Evolutionary conservation across 2,113 vertebrate species (phyloP), one percentile per base, ranked within the genome.

Genomic region (Hystrix cristata): DNA sequence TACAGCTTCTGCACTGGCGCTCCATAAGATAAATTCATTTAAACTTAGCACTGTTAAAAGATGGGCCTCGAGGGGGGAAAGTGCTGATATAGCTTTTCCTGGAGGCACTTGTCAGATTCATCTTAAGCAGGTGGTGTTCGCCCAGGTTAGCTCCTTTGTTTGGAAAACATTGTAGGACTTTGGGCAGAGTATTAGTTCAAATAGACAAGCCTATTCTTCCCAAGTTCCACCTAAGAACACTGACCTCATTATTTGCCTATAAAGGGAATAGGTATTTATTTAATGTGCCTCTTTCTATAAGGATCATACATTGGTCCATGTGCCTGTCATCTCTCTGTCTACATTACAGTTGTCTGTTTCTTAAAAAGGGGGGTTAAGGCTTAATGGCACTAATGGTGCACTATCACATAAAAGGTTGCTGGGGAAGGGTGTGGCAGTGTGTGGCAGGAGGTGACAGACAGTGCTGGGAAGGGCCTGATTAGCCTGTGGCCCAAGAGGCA

Each of bases 231-330:
- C 78, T 96, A 51, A 90, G 92, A 94, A 95, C 55, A 86, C 83
- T 97, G 95, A 96, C 84, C 81, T 97, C 94, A 98, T 98, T 97
- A 55, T 95, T 98, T 96, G 87, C 85, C 83, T 69, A 14, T 78
- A 72, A 92, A 18, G 46, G 53, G 81, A 94, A 64, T 2, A 67
- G 43, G 18, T 97, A 79, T 96, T 97, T 98, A 90, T 76, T 98
- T 87, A 93, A 87, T 13, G 48, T n/a, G 76, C 59, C 55, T 97
- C 71, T 95, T 97, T 97, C 84, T 85, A 57, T 38, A 90, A 94
- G 89, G 71, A 95, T 82, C 23, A 46, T 71, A 65, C 2, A 5
- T 62, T 84, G 21, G 71, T 71, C 60, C 59, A 29, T 71, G 81
- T 51, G 76, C 55, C 81, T 95, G 82, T 97, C 92, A 95, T 94